A percentile compares a stretch with the other conserved stretches of the same genome.
Evolutionary conservation across 1,140 invertebrate genomes (phyloP).

Genomic region (Mactra quadrangularis): DNA sequence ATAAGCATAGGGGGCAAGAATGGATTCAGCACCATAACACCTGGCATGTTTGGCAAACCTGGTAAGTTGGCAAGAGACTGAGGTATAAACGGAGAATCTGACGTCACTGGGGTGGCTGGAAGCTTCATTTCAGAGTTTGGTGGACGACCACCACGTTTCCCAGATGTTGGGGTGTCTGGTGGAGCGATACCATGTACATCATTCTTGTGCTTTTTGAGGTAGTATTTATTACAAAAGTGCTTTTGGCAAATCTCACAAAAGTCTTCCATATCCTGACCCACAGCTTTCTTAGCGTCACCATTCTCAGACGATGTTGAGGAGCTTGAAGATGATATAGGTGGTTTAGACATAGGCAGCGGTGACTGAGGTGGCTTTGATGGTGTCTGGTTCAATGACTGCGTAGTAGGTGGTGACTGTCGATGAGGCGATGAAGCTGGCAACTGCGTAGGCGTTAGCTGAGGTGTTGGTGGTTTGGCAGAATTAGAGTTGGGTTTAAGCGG

Average conservation of each 20-base stretch:
- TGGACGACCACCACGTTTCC: slow-evolving; percentile 68
- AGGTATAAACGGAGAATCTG: slow-evolving; percentile 75
- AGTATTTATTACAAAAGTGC: slow-evolving; percentile 85
- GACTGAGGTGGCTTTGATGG: slow-evolving; percentile 58
- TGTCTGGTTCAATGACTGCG: slow-evolving; percentile 56
- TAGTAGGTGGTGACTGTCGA: slow-evolving; percentile 58
- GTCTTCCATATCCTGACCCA: slow-evolving; percentile 79
- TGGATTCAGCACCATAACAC: slow-evolving; percentile 83
- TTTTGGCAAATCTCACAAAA: slow-evolving; percentile 84
- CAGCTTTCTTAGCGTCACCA: slow-evolving; percentile 51
- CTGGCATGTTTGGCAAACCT: slow-evolving; percentile 77
- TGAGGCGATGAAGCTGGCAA: slow-evolving; percentile 35
- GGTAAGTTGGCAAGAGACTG: slow-evolving; percentile 77
- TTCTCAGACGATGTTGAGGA: slow-evolving; percentile 40
- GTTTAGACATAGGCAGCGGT: slow-evolving; percentile 45
- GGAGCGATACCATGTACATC: slow-evolving; percentile 86
- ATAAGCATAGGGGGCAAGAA: slow-evolving; percentile 82
- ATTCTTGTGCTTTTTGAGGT: slow-evolving; percentile 86
- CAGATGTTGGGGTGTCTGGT: slow-evolving; percentile 68
- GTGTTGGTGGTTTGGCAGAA: slow-evolving; percentile 62
- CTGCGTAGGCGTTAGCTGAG: slow-evolving; percentile 53
- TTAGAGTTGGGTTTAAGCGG: slow-evolving; percentile 59
- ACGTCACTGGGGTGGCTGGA: slow-evolving; percentile 67
- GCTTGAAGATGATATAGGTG: slow-evolving; percentile 52
- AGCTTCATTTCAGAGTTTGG: slow-evolving; percentile 64